phyloP scores from a whole-genome alignment of 2,888 invertebrate genomes.

The Tuta absoluta region DNA sequence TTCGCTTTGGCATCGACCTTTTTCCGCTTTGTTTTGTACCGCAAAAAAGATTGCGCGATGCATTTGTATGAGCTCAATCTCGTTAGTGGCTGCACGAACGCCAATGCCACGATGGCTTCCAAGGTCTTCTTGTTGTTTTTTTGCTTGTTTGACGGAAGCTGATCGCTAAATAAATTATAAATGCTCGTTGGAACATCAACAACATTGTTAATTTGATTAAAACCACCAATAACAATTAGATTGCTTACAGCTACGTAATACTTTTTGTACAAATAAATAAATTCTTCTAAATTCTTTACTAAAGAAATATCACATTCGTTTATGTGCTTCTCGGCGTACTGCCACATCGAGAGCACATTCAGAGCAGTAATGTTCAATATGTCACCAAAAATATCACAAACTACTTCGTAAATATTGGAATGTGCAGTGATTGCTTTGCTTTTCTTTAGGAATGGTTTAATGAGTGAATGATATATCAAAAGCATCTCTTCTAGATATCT shows the following conservation, averaged over 20 bases:
- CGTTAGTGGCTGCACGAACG: constrained; percentile 83
- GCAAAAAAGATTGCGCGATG: constrained; percentile 80
- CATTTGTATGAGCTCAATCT: constrained; percentile 83
- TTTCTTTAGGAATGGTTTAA: constrained; percentile 85
- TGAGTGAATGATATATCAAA: constrained; percentile 81
- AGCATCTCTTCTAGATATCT: constrained; percentile 86
- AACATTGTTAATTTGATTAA: constrained; percentile 83
- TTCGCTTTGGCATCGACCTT: constrained; percentile 64
- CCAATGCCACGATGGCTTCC: constrained; percentile 81
- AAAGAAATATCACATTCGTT: constrained; percentile 85
- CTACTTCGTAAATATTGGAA: constrained; percentile 82
- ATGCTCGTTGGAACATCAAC: constrained; percentile 82
- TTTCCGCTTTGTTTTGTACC: constrained; percentile 71
- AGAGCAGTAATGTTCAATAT: constrained; percentile 85
- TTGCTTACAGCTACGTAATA: constrained; percentile 87
- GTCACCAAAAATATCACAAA: constrained; percentile 85
- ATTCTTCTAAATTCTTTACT: constrained; percentile 86
- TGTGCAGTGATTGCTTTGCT: constrained; percentile 78
- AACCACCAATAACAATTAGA: constrained; percentile 87
- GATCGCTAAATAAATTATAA: constrained; percentile 80
- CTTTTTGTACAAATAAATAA: constrained; percentile 85
- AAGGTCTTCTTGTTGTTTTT: constrained; percentile 78
- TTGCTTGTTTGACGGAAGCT: constrained; percentile 77
- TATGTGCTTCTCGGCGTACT: constrained; percentile 84
- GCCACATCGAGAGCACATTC: constrained; percentile 85